Evolutionary conservation across 37 sponge, comb jelly and placozoan species (phyloP).

Genomic region (Ianthella basta): DNA sequence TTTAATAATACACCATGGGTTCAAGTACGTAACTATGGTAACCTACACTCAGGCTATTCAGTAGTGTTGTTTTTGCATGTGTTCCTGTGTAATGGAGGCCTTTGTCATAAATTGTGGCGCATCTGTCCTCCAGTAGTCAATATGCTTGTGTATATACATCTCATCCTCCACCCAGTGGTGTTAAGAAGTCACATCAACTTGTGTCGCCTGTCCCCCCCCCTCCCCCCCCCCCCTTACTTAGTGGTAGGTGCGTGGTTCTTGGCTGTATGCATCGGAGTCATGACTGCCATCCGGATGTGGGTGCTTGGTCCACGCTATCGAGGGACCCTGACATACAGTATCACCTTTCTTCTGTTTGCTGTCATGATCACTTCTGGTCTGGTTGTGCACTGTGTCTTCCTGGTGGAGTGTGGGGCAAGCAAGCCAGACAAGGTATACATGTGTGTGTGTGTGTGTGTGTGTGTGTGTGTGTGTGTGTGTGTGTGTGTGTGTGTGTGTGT

Average conservation of each 20-base stretch:
- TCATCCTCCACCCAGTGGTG: too few species aligned
- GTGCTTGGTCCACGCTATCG: constrained; percentile 6
- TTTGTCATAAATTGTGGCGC: too few species aligned
- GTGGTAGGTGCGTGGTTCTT: constrained; percentile 61
- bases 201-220: too few species aligned
- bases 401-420: constrained; percentile 56
- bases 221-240: neutral
- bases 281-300: constrained; percentile 10
- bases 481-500: constrained; percentile 7
- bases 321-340: constrained; percentile 47
- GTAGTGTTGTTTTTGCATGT: too few species aligned
- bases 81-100: too few species aligned
- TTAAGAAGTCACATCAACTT: neutral
- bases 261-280: constrained; percentile 48
- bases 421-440: neutral
- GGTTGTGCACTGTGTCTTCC: constrained; percentile 50
- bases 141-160: too few species aligned
- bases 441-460: constrained; percentile 19
- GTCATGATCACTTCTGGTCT: constrained; percentile 69
- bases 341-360: constrained; percentile 55
- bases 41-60: too few species aligned
- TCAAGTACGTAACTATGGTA: too few species aligned
- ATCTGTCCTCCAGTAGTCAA: too few species aligned
- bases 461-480: constrained; percentile 23
- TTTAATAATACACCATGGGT: too few species aligned